Evolutionary conservation across 1,140 invertebrate genomes (phyloP), one percentile per base, ranked within the genome.

Genomic region (Ips typographus): DNA sequence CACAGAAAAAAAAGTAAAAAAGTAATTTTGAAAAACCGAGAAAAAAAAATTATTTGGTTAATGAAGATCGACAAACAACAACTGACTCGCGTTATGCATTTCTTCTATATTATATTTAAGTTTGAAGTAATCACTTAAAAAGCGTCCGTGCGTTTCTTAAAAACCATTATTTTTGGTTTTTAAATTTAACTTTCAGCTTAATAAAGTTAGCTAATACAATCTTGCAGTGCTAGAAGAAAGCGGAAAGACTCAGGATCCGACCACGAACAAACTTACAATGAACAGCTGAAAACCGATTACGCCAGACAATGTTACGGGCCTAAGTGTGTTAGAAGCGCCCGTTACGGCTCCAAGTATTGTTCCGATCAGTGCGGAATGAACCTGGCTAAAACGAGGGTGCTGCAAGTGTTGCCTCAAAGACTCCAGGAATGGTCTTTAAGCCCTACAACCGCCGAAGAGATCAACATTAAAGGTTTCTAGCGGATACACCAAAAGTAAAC

Each of bases 371-470:
- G 98, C 81, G 98, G 98, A 1, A 86, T 96, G 72, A 91, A 91
- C 77, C 82, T 99, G 2, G 96, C 97, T 1, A 94, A 91, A 1
- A 91, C 88, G 64, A 83, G 93, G 72, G 93, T 94, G 74, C 93
- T 91, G 75, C 90, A 93, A 81, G 89, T 90, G 3, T 78, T 98
- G 22, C 96, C 96, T 0, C 91, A 94, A 74, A 85, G 95, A n/a
- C 91, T 98, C 67, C 94, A 96, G 79, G 94, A 98, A 77, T 98
- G 95, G 95, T 90, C 92, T 43, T 84, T 94, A n/a, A 91, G 91
- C n/a, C 87, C 89, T 0, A 95, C 92, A 77, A 85, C 89, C 42
- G 94, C 95, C 0, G 95, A 98, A 77, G 90, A 94, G 73, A 88
- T 88, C 65, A 96, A 96, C 79, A 88, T 90, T 69, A 89, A 90